Evolutionary conservation across 2,888 invertebrate genomes (phyloP), one percentile per base, ranked within the genome.

Genomic region (Taenaris catops): DNA sequence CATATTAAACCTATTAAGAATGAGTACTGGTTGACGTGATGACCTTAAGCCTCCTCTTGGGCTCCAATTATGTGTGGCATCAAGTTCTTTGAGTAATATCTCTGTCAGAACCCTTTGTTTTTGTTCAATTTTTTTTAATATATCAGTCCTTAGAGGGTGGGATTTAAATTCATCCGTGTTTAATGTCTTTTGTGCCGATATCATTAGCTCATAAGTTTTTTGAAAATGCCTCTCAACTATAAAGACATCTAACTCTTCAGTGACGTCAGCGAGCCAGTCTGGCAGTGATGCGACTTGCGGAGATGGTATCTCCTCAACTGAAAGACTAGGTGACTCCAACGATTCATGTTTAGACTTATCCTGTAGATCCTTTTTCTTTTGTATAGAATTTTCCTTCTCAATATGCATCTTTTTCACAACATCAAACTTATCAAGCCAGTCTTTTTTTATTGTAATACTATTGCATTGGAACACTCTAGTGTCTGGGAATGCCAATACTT

Each of bases 161-260:
- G 39, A 63, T 46, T 71, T 75, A 35, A 63, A 79, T 52, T 84
- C 84, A 26, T 76, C 78, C 5, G 67, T 64, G 32, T 66, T 73
- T 37, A 87, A 61, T 17, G 69, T 63, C 34, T 70, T 76, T 44
- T 86, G 84, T 8, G 87, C 84, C 32, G 66, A 63, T 12, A 94
- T 93, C 49, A 98, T 90, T 6, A 97, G 83, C 46, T 91, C 90
- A 47, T 96, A 93, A 1, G 97, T 97, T 61, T 95, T 96, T 69
- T 97, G 96, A 63, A 98, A 98, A 73, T 98, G 96, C 53, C 98
- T 90, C 74, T 98, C 97, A 0, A 98, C 98, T 48, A 98, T 95
- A 54, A 94, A 91, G 6, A 98, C 97, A 84, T 99, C 97, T 34
- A 99, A 84, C 72, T 98, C 98, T 69, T 98, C 98, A 1, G 96